Evolutionary conservation across 2,888 invertebrate genomes (phyloP).

Genomic region (Odontocerum albicorne): DNA sequence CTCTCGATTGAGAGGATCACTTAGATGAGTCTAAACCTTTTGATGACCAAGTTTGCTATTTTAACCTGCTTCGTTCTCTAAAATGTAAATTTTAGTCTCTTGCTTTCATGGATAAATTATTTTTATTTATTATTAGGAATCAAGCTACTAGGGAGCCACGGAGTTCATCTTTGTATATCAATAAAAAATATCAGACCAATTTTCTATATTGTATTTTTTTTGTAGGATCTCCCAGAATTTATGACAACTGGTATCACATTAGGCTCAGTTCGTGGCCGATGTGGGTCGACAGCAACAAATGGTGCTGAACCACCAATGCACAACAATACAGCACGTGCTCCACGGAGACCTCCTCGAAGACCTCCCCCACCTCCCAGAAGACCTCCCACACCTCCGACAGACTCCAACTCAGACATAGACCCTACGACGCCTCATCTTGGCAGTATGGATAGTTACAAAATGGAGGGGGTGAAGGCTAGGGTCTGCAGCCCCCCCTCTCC

Average conservation of each 20-base stretch:
- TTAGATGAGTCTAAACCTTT: no score
- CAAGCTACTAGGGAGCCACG: no score
- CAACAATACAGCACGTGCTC: background rate
- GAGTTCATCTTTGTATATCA: no score
- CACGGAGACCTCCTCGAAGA: constrained; percentile 1
- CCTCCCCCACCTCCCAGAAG: constrained; percentile 5
- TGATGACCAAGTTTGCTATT: no score
- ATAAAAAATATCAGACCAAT: no score
- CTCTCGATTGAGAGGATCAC: no score
- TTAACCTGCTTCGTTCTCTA: no score
- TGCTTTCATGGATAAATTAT: no score
- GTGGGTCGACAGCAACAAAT: constrained; percentile 13
- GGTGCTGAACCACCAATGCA: constrained; percentile 6
- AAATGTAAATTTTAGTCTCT: no score
- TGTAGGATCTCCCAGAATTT: constrained; percentile 71
- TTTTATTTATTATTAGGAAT: no score
- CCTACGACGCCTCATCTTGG: background rate
- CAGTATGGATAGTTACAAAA: background rate
- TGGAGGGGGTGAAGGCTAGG: background rate
- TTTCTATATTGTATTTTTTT: constrained; percentile 11
- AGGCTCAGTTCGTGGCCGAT: constrained; percentile 47
- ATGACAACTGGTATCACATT: constrained; percentile 76
- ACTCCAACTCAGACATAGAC: constrained; percentile 12
- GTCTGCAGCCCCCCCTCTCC: constrained; percentile 5
- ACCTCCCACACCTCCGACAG: constrained; percentile 10